Evolutionary conservation across 2,888 invertebrate species (phyloP), one percentile per base, ranked within the genome.

Genomic region (Drosophila neoperkinsi): DNA sequence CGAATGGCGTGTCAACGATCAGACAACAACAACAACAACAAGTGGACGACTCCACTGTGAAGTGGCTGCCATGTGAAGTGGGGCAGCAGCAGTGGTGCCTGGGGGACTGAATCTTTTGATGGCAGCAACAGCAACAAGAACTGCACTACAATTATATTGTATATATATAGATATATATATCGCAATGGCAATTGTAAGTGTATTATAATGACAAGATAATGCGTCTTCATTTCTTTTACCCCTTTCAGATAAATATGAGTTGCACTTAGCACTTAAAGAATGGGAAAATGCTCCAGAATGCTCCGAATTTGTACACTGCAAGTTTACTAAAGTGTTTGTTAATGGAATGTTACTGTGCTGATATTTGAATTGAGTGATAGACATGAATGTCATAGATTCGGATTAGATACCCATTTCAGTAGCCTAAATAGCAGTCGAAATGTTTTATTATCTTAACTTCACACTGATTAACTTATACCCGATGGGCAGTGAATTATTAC

Each of bases 1-100:
- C 71, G 79, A 79, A 58, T 74, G 79, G 53, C 75, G 79, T 82
- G 75, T 81, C 71, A 68, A 73, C 61, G 70, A 73, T 67, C 77
- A 76, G 38, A 41, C 77, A 49, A 66, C 51, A 58, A 5, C 13
- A 58, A 65, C 77, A 49, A 69, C 53, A 58, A 5, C 13, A 58
- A 65, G 38, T 25, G 4, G 7, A 16, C 25, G 25, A 50, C 31
- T 50, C 49, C 67, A 51, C 30, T 59, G 16, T 59, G 41, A 78
- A 67, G 63, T 73, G 60, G 63, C 78, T 71, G 71, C 43, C 77
- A 64, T 62, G 77, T 71, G 64, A 78, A 78, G 55, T 78, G 73
- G 66, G 61, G 61, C 77, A 72, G 49, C 53, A 55, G 51, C 58
- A 64, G 50, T 46, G 46, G 66, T 34, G 34, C 41, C 28, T 53